Evolutionary conservation across 64 coral and sea anemone genomes (phyloP).

Genomic region (Montipora sp.): DNA sequence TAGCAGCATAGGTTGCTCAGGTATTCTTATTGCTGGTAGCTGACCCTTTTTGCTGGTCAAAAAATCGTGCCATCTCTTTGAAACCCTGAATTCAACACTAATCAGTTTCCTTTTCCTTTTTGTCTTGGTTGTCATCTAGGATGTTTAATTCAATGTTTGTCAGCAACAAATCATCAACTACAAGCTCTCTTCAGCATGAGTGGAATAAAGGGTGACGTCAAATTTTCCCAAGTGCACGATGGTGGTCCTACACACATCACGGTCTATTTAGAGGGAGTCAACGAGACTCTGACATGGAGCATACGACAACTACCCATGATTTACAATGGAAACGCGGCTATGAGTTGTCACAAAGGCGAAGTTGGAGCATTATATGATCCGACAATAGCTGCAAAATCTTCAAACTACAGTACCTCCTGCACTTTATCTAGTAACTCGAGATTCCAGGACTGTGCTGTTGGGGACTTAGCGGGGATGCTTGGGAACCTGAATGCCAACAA

Average conservation of each 20-base stretch:
- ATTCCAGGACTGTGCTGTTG: constrained; percentile 75
- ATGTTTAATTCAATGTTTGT: not conserved
- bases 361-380: constrained; percentile 63
- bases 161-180: constrained; percentile 24
- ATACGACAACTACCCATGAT: constrained; percentile 81
- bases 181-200: constrained; percentile 80
- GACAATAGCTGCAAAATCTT: constrained; percentile 3
- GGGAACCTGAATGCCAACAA: constrained; percentile 38
- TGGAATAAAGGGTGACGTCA: constrained; percentile 64
- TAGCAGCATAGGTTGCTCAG: too few species aligned
- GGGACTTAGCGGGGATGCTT: constrained; percentile 74
- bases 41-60: too few species aligned
- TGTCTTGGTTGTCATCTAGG: constrained; percentile 2
- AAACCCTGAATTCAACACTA: too few species aligned
- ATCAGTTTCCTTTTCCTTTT: not conserved
- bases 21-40: too few species aligned
- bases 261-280: constrained; percentile 63
- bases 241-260: constrained; percentile 40
- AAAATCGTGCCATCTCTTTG: too few species aligned
- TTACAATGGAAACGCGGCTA: constrained; percentile 74
- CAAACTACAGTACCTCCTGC: constrained; percentile 9
- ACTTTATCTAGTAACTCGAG: not conserved
- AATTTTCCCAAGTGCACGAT: constrained; percentile 38
- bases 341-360: constrained; percentile 49
- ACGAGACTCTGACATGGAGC: constrained; percentile 57